These are phyloP conservation scores for Melinopterus prodromus DNA, from an alignment of 2,888 invertebrate genomes.

Conservation along the genomic window DNA sequence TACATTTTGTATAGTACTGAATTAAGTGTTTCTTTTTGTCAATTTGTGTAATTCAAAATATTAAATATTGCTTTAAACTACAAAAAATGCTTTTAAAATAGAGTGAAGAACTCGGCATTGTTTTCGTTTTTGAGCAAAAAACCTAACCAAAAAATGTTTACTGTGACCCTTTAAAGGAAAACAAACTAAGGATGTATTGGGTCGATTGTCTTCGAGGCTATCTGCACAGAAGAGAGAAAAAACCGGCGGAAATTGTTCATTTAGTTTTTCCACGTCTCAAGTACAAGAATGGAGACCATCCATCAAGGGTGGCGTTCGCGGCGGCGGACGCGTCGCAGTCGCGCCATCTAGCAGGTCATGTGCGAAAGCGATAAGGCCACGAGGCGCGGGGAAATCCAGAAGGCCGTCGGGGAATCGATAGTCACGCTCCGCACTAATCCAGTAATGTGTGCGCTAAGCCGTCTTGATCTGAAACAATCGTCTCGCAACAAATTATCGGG, in stretches of 20 bases:
- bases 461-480: conserved; percentile 49
- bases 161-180: neutral
- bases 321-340: conserved; percentile 28
- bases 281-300: conserved; percentile 30
- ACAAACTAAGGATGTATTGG: neutral
- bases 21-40: too few relatives aligned
- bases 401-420: conserved; percentile 51
- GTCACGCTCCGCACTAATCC: conserved; percentile 51
- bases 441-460: conserved; percentile 49
- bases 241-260: conserved; percentile 26
- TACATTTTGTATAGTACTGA: too few relatives aligned
- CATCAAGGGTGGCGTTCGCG: conserved; percentile 23
- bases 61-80: too few relatives aligned
- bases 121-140: too few relatives aligned
- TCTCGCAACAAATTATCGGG: conserved; percentile 50
- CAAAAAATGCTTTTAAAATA: too few relatives aligned
- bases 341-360: conserved; percentile 37
- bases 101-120: too few relatives aligned
- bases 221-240: neutral
- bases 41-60: too few relatives aligned
- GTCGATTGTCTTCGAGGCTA: neutral
- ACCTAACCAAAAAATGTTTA: neutral
- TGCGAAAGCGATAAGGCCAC: conserved; percentile 43
- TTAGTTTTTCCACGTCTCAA: conserved; percentile 24
- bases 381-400: conserved; percentile 7